These are phyloP conservation scores for Echiichthys vipera DNA, from an alignment of 2,797 vertebrate species.

Conservation along the genomic window DNA sequence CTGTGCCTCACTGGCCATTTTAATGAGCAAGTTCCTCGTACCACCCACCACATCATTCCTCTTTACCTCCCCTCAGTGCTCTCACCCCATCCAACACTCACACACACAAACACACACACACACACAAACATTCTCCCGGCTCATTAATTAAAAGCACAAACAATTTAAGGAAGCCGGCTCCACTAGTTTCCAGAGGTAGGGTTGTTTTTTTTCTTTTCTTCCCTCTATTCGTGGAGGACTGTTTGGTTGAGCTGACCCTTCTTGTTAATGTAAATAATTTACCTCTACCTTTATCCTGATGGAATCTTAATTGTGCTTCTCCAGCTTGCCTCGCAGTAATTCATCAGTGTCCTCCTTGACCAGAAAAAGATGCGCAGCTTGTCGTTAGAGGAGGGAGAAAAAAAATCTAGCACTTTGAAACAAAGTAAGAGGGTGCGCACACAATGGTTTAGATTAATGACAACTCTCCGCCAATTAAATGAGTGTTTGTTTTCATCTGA, in stretches of 20 bases:
- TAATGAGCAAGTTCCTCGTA: slow-evolving; percentile 41
- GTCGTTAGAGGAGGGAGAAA: slow-evolving; percentile 35
- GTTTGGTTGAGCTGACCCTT: slow-evolving; percentile 71
- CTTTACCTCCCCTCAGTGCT: slow-evolving; percentile 24
- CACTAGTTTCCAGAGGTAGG: slow-evolving; percentile 42
- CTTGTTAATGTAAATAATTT: slow-evolving; percentile 89
- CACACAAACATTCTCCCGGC: slow-evolving; percentile 45
- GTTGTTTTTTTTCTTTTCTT: slow-evolving; percentile 15
- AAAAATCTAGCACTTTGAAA: slow-evolving; percentile 50
- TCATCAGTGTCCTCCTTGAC: slow-evolving; percentile 81
- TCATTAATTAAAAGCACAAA: slow-evolving; percentile 81
- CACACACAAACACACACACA: slow-evolving; percentile 14
- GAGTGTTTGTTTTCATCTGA: slow-evolving; percentile 68
- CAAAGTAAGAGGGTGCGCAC: slow-evolving; percentile 49
- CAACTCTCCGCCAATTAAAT: slow-evolving; percentile 76
- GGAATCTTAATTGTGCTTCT: slow-evolving; percentile 89
- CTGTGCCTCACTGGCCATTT: slow-evolving; percentile 19
- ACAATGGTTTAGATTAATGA: slow-evolving; percentile 71
- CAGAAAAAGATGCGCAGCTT: slow-evolving; percentile 67
- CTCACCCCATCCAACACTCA: slow-evolving; percentile 11
- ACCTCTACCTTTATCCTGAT: slow-evolving; percentile 88
- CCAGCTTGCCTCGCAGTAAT: slow-evolving; percentile 73
- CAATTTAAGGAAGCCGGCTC: slow-evolving; percentile 69
- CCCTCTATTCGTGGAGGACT: slow-evolving; percentile 63
- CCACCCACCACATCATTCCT: slow-evolving; percentile 44